Percentiles rank a stretch among this genome's conserved stretches.
phyloP scores from a whole-genome alignment of 92 coral and sea anemone species.

The Ricordea florida region DNA sequence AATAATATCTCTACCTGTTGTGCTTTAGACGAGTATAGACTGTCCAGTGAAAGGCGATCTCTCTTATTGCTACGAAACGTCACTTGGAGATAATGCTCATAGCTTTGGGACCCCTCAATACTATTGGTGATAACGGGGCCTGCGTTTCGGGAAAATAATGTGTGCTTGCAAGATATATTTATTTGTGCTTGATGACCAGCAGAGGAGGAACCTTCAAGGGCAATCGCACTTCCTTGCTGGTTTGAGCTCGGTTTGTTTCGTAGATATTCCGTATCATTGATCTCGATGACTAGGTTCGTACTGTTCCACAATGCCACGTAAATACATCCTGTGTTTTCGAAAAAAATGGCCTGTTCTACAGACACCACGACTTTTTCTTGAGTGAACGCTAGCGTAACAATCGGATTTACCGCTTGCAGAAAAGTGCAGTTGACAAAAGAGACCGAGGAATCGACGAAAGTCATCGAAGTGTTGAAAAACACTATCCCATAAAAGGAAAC shows the following conservation, averaged over 20 bases:
- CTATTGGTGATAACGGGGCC: neutral
- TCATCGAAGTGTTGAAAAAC: slow-evolving; percentile 1
- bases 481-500: neutral
- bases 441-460: neutral
- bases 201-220: neutral
- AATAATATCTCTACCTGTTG: neutral
- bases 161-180: neutral
- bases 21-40: neutral
- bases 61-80: neutral
- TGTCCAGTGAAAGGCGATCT: too few species aligned
- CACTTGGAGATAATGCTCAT: neutral
- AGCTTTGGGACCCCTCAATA: neutral
- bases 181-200: neutral
- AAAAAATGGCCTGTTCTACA: neutral
- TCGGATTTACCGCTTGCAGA: neutral
- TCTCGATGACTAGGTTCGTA: neutral
- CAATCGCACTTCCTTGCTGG: slow-evolving; percentile 1
- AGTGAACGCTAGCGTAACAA: neutral
- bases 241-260: neutral
- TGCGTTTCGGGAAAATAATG: neutral
- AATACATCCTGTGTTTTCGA: slow-evolving; percentile 5
- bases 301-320: neutral
- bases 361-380: neutral
- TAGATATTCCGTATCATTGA: neutral
- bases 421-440: slow-evolving; percentile 9